phyloP scores from a whole-genome alignment of 1,140 invertebrate species.

The Atta cephalotes region DNA sequence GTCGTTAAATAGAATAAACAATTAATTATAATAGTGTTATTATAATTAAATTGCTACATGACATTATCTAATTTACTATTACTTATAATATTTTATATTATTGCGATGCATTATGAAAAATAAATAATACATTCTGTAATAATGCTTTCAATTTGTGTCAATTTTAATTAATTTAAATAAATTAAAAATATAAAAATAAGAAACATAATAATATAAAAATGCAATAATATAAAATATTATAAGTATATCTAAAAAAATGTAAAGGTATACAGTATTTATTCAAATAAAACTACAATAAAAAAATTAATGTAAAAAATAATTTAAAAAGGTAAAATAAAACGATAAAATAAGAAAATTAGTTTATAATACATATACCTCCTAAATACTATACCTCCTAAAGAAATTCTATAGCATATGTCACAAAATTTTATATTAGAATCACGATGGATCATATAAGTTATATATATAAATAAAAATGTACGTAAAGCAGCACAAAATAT shows the following conservation, averaged over 20 bases:
- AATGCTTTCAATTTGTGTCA: background rate
- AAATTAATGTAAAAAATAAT: background rate
- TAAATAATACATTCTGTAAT: conserved; percentile 3
- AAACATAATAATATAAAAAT: background rate
- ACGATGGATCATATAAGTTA: background rate
- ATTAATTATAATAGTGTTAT: conserved; percentile 23
- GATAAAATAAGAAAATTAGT: background rate
- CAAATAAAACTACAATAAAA: background rate
- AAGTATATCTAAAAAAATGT: background rate
- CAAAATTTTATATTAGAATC: background rate
- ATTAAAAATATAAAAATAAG: background rate
- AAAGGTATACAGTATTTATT: background rate
- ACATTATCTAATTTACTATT: conserved; percentile 13
- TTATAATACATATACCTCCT: background rate
- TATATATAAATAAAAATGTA: background rate
- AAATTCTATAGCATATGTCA: background rate
- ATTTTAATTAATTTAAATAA: background rate
- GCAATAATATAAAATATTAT: background rate
- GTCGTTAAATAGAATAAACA: conserved; percentile 4
- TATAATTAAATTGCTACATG: conserved; percentile 1
- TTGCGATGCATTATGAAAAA: conserved; percentile 28
- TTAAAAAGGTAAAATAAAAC: background rate
- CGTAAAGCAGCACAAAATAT: background rate
- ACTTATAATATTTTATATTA: background rate
- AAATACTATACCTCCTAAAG: no score